A percentile compares a stretch with the other conserved stretches of the same genome.
phyloP scores from a whole-genome alignment of 2,888 invertebrate genomes.

The Megaustenia siamemsis region DNA sequence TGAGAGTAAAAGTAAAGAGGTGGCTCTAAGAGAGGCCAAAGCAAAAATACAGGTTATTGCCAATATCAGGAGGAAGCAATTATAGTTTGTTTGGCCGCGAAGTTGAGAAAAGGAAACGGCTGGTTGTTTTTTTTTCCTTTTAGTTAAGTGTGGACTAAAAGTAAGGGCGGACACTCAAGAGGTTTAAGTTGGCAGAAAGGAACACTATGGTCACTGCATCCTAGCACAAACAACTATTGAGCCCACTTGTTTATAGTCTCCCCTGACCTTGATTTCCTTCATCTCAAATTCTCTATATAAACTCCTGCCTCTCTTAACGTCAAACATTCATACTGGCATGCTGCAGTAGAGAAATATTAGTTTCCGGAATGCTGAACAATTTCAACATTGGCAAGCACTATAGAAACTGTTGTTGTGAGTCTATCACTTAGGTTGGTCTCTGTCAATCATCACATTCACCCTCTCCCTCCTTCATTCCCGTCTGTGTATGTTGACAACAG shows the following conservation, averaged over 20 bases:
- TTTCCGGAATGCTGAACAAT: background rate
- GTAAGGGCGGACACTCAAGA: too few species aligned
- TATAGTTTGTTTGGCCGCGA: too few species aligned
- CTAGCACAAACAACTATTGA: background rate
- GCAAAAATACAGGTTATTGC: too few species aligned
- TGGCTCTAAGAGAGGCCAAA: too few species aligned
- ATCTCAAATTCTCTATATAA: background rate
- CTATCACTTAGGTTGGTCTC: background rate
- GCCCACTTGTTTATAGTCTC: background rate
- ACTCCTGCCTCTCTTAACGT: background rate
- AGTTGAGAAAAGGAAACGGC: too few species aligned
- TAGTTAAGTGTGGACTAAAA: too few species aligned
- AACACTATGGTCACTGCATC: too few species aligned
- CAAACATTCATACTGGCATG: background rate
- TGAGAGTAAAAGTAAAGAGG: too few species aligned
- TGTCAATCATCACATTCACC: slow-evolving; percentile 23
- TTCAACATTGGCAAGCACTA: background rate
- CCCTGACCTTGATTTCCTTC: background rate
- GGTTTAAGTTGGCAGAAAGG: too few species aligned
- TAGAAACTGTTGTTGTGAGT: background rate
- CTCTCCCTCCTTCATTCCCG: background rate
- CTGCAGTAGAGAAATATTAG: background rate
- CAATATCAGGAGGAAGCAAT: too few species aligned
- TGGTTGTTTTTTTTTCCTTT: too few species aligned
- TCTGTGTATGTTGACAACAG: too few species aligned